Evolutionary conservation across 2,113 vertebrate genomes (phyloP), one percentile per base, ranked within the genome.

Genomic region (Odocoileus virginianus): DNA sequence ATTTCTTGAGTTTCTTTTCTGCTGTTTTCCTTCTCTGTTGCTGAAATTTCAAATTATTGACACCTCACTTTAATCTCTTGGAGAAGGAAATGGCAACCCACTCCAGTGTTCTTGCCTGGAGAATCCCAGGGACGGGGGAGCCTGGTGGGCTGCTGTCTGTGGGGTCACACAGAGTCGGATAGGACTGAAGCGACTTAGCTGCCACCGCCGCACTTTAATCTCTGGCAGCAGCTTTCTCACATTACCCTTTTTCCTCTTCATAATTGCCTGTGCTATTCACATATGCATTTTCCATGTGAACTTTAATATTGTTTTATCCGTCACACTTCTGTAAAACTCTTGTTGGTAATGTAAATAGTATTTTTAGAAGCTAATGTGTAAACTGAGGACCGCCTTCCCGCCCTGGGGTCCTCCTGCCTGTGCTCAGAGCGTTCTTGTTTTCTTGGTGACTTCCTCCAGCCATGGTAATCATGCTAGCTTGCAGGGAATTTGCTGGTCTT

Each of bases 291-390:
- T 87, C 27, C 67, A 6, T 78, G 3, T n/a, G 57, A 43, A 54
- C 84, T 64, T 21, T 54, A 9, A 10, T n/a, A 45, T 52, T 11
- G 28, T 60, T 17, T 52, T 50, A 50, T 25, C 52, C 13, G 1
- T 43, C 10, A n/a, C 10, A 10, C 33, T 40, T 33, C 43, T n/a
- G 45, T 45, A n/a, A 54, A 79, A 28, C 23, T 94, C 84, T 54
- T 17, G 55, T 13, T 87, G 71, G 14, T 81, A 30, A 17, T 13
- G 14, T 79, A n/a, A 76, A 36, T 14, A 40, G 45, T 40, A 16
- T 11, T 78, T 87, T 30, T 61, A 78, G n/a, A 36, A 36, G 7
- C 6, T 1, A 43, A 15, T 28, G 0, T 15, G 0, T 12, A 33
- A 6, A 16, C n/a, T 5, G 12, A 67, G 36, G 58, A 5, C 47